Base-by-base conservation (phyloP, 2,888 invertebrate genomes). In the Hololepta plana region DNA sequence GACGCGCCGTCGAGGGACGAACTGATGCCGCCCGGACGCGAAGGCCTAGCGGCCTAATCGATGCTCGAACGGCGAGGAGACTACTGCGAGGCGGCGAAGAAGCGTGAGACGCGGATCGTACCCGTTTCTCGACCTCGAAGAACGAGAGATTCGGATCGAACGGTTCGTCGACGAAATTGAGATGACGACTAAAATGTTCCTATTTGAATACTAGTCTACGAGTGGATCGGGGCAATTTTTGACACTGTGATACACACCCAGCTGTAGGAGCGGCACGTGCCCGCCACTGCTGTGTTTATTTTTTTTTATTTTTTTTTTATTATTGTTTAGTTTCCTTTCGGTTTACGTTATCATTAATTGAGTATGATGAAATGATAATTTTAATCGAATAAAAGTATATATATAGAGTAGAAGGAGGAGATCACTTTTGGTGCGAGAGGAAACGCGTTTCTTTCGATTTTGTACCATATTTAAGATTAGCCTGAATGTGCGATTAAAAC, bases 31-130 rank as follows among this genome's bases (percentile, higher is more conserved):
- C 67, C 69, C 28, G 61, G 71, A 44, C 72, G 75, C 31, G 76
- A 76, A 48, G 75, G 76, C 23, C 62, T 76, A 46, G 74, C 76
- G 42, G 75, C 75, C 53, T 76, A 63, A 63, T n/a, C n/a, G n/a
- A n/a, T n/a, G n/a, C n/a, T n/a, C n/a, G n/a, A 44, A 42, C 30
- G 33, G 34, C 35, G n/a, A n/a, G n/a, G 30, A 29, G 28, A 32
- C 22, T 19, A 19, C 23, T 24, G 20, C 27, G 15, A 28, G 25
- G 28, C 34, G n/a, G n/a, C n/a, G n/a, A n/a, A n/a, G n/a, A n/a
- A n/a, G n/a, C n/a, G n/a, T n/a, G n/a, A n/a, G n/a, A n/a, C n/a
- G n/a, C n/a, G n/a, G n/a, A n/a, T n/a, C n/a, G n/a, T n/a, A n/a
- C n/a, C n/a, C n/a, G n/a, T n/a, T n/a, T n/a, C n/a, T n/a, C n/a